Base-by-base conservation (phyloP, 2,888 invertebrate species). In the Polietes domitor region DNA sequence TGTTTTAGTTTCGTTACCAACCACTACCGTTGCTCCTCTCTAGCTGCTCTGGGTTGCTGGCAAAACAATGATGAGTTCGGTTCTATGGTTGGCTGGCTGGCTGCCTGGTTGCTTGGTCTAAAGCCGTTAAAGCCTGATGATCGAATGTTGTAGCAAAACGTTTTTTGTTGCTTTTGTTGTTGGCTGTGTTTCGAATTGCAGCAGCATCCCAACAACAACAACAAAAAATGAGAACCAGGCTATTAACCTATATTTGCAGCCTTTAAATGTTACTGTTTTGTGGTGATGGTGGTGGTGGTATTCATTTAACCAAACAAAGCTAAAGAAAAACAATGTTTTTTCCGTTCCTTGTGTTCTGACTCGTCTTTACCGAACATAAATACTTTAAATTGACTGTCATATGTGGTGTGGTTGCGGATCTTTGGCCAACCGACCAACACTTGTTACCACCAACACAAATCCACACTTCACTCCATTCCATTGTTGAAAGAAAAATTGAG, bases 241-340 rank as follows among this genome's bases (percentile, higher is more conserved):
- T 81, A 81, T 84, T 84, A 81, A 84, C 84, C 84, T 81, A 81
- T 50, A 81, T 84, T 84, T 77, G 17, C 12, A 73, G 81, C 50
- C 75, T 78, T 73, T 72, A 47, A 77, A 78, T 65, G 53, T 61
- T 78, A 76, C 75, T 47, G 37, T 63, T 77, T 74, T 74, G 32
- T 74, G n/a, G n/a, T n/a, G n/a, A n/a, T n/a, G n/a, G n/a, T n/a
- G n/a, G n/a, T n/a, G n/a, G n/a, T n/a, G 73, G 63, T 58, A 50
- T 37, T 73, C 26, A 53, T 47, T 37, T 21, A 41, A 6, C 47
- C n/a, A 74, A 41, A 37, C 73, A 55, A 76, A 72, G 24, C 28
- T 7, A 1, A 65, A 37, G 43, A 72, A 75, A 70, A 26, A 58
- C 21, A 26, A 63, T 7, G 15, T n/a, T 50, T n/a, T n/a, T n/a